Evolutionary conservation across 2,888 invertebrate species (phyloP), one percentile per base, ranked within the genome.

Genomic region (Leistus spinibarbis): DNA sequence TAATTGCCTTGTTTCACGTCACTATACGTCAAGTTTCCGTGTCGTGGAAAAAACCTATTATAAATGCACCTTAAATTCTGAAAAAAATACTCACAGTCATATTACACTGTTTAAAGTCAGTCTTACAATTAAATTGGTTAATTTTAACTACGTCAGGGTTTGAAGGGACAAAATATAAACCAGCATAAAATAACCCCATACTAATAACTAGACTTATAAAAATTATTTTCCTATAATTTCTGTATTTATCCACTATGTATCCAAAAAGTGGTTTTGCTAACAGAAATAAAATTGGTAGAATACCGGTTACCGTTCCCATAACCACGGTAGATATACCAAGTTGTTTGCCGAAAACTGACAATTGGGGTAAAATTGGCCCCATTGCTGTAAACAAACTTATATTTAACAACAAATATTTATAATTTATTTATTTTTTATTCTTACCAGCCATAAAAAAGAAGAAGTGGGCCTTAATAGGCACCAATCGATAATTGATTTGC

Each of bases 391-490:
- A 79, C 80, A 79, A 71, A 78, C 68, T 62, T 57, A 60, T 76
- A 70, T 76, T 54, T 17, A 54, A 16, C 3, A 13, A 5, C 19
- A 63, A 3, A 5, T 40, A 60, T 10, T n/a, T n/a, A n/a, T n/a
- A n/a, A 63, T 24, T 24, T 5, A 27, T 40, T n/a, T 20, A 24
- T 3, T 64, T 22, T 2, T 22, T 20, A 13, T 3, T 20, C 22
- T 53, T 86, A 95, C 95, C 93, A 79, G 93, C 94, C 89, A 95
- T 93, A 80, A 95, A 94, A 83, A 95, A 93, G 86, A 96, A 95
- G 83, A 91, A 96, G 83, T 95, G 95, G 0, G 91, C 91, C 88
- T 96, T 96, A 67, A 96, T 89, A 10, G 95, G 95, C 84, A 96
- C 81, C 68, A 95, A 87, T 60, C 87, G 87, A 79, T 82, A 88